Evolutionary conservation across 1,140 invertebrate species (phyloP).

Genomic region (Ladona fulva): DNA sequence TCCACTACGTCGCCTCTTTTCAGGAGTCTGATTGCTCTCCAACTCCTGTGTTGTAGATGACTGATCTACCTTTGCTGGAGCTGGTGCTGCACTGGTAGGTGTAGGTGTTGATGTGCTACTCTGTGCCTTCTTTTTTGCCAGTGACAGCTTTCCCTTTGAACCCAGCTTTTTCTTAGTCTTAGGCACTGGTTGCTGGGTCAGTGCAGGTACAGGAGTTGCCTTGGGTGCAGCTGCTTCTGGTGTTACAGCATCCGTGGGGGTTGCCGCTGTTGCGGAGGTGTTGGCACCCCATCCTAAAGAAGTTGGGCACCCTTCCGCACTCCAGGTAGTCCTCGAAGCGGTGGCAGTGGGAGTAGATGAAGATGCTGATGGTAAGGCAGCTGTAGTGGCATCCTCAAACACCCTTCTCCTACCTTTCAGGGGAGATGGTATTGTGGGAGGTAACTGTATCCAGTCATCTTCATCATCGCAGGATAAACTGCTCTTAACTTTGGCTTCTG

Average conservation of each 20-base stretch:
- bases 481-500: constrained; percentile 52
- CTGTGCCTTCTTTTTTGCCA: not conserved
- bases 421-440: not conserved
- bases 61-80: not conserved
- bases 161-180: not conserved
- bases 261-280: not conserved
- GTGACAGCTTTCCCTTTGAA: not conserved
- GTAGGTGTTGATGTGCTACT: not conserved
- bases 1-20: not conserved
- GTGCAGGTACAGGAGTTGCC: not conserved
- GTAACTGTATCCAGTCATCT: constrained; percentile 23
- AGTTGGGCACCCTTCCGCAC: not conserved
- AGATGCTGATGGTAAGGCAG: not conserved
- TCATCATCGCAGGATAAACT: constrained; percentile 45
- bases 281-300: not conserved
- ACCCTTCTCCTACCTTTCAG: not conserved
- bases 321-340: not conserved
- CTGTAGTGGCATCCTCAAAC: not conserved
- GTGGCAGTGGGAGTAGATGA: not conserved
- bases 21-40: not conserved
- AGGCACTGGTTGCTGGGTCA: not conserved
- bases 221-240: not conserved
- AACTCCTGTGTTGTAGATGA: not conserved
- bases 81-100: not conserved
- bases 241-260: not conserved